phyloP scores from a whole-genome alignment of 2,797 vertebrate genomes.

The Odontamblyopus lacepedii region DNA sequence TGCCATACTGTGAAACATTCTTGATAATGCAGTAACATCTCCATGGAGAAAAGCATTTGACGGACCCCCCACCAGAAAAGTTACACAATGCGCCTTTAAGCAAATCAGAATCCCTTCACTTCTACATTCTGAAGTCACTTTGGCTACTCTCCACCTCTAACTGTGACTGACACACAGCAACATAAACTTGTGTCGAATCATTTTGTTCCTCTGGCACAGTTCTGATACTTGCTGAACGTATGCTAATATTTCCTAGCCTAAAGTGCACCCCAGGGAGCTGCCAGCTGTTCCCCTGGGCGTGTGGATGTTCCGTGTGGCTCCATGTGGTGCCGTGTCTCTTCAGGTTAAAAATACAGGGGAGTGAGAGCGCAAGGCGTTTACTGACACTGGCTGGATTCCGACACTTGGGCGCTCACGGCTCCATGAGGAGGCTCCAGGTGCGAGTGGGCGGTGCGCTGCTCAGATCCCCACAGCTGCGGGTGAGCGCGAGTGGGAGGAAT shows the following conservation, averaged over 20 bases:
- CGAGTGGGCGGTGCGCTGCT: constrained; percentile 41
- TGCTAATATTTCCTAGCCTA: neutral
- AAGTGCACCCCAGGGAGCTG: neutral
- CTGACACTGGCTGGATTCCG: constrained; percentile 37
- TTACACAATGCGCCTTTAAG: too few relatives aligned
- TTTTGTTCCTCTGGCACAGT: neutral
- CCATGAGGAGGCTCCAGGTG: constrained; percentile 35
- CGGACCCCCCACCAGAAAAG: too few relatives aligned
- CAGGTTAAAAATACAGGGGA: constrained; percentile 41
- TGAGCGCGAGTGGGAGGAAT: constrained; percentile 40
- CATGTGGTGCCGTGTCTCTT: constrained; percentile 3
- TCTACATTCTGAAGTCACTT: too few relatives aligned
- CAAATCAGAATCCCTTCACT: too few relatives aligned
- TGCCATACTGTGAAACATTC: too few relatives aligned
- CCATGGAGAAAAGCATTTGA: too few relatives aligned
- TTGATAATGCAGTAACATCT: too few relatives aligned
- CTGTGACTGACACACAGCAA: neutral
- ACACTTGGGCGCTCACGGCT: constrained; percentile 31
- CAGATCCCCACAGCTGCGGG: constrained; percentile 35
- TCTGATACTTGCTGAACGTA: constrained; percentile 6
- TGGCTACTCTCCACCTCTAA: neutral
- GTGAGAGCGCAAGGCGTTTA: constrained; percentile 24
- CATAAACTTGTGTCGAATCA: too few relatives aligned
- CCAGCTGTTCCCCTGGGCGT: constrained; percentile 26
- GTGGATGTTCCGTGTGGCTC: constrained; percentile 35